Conservation (phyloP, 1,140 invertebrate species). For the Aethina tumida region DNA sequence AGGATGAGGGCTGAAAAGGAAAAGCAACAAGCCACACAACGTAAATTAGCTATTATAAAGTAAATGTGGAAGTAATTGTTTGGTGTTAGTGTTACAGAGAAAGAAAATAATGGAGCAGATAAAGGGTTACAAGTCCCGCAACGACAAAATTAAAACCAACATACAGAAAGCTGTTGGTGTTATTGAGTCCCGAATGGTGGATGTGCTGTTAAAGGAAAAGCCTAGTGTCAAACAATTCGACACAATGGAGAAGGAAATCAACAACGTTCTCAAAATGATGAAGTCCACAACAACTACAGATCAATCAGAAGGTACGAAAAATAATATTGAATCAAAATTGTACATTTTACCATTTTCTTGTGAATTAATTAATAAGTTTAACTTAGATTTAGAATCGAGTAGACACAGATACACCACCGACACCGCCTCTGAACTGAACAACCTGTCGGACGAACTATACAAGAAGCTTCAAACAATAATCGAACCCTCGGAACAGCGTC, state of each 20-base stretch:
- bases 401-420: not conserved
- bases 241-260: constrained; percentile 28
- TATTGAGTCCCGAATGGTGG: constrained; percentile 28
- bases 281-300: constrained; percentile 7
- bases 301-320: not conserved
- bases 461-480: constrained; percentile 15
- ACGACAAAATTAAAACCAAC: constrained; percentile 21
- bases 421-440: constrained; percentile 6
- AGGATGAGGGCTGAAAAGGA: constrained; percentile 2
- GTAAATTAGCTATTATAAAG: not conserved
- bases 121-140: constrained; percentile 14
- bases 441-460: constrained; percentile 14
- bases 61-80: constrained; percentile 1
- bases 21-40: constrained; percentile 13
- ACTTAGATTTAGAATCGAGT: not conserved
- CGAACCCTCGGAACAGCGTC: constrained; percentile 9
- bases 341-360: not conserved
- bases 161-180: constrained; percentile 27
- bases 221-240: constrained; percentile 22
- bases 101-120: constrained; percentile 13
- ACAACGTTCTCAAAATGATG: constrained; percentile 20
- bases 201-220: constrained; percentile 14
- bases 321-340: not conserved
- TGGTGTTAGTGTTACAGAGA: constrained; percentile 9
- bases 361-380: not conserved